phyloP scores from a whole-genome alignment of 1,140 invertebrate species.

The Trissolcus basalis region DNA sequence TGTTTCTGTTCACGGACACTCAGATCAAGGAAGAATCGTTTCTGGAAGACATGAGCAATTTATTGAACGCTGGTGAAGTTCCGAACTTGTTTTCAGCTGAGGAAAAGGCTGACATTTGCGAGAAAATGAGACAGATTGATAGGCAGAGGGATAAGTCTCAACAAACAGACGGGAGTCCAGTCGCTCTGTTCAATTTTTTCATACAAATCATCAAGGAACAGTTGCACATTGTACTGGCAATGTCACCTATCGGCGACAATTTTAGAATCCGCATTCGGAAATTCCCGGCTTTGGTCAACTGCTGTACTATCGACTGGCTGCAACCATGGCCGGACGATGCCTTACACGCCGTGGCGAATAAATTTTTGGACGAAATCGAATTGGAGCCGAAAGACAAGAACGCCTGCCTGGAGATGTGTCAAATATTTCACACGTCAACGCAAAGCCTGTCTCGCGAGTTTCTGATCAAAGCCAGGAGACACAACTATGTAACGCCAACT shows the following conservation, averaged over 20 bases:
- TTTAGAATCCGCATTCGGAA: slow-evolving; percentile 91
- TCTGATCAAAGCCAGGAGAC: slow-evolving; percentile 79
- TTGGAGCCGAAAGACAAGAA: slow-evolving; percentile 81
- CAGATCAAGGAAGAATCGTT: slow-evolving; percentile 96
- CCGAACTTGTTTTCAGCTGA: slow-evolving; percentile 92
- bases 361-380: slow-evolving; percentile 90
- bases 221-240: slow-evolving; percentile 92
- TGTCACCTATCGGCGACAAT: slow-evolving; percentile 92
- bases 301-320: slow-evolving; percentile 98
- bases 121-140: slow-evolving; percentile 95
- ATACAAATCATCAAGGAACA: slow-evolving; percentile 92
- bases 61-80: slow-evolving; percentile 94
- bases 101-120: slow-evolving; percentile 94
- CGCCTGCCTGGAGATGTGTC: slow-evolving; percentile 91
- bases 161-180: slow-evolving; percentile 93
- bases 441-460: slow-evolving; percentile 86
- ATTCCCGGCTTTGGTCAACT: slow-evolving; percentile 96
- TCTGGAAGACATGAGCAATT: slow-evolving; percentile 94
- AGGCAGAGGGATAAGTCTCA: slow-evolving; percentile 91
- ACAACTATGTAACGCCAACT: slow-evolving; percentile 95
- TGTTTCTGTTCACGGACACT: slow-evolving; percentile 93
- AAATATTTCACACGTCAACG: slow-evolving; percentile 92
- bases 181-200: slow-evolving; percentile 94
- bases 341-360: slow-evolving; percentile 92
- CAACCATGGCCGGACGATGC: slow-evolving; percentile 97